Evolutionary conservation across 2,113 vertebrate genomes (phyloP), one percentile per base, ranked within the genome.

Genomic region (Helogale parvula): DNA sequence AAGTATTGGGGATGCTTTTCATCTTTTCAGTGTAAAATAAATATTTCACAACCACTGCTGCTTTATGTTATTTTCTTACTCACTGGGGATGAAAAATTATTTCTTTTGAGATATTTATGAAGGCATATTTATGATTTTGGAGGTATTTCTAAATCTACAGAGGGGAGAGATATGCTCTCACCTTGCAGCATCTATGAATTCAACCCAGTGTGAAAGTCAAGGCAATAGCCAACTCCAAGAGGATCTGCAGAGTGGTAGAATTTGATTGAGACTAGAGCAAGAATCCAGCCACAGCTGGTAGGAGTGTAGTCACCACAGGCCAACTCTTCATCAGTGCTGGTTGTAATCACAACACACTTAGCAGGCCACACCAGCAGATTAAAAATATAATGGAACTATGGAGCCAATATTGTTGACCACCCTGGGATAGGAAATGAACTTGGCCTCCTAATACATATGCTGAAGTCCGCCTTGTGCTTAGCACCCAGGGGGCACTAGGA

Each of bases 21-120:
- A 93, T 83, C 35, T 80, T 97, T 76, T 80, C n/a, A 94, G n/a
- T 21, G 15, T 68, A 45, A 88, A 33, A 65, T 83, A 57, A 83
- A 65, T 93, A 82, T 50, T 63, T 41, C 11, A 79, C 15, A 25
- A 65, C 17, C 19, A 60, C 0, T 57, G 3, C 16, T 84, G 84
- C 41, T 90, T 17, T 60, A 52, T 91, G 29, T 60, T 27, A 54
- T 71, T 41, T 85, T 88, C 41, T 84, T 13, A 66, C 11, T 66
- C 14, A n/a, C 0, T 68, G 16, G 5, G 5, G 52, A 57, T 76
- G 11, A 89, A 92, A 84, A 68, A 29, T 33, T 80, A 52, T 76
- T 87, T 66, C 35, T 33, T 87, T 83, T 38, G 50, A 71, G 33
- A 13, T 94, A 12, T 23, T 65, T 66, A 25, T 57, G 52, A 90